Evolutionary conservation across 2,888 invertebrate species (phyloP), one percentile per base, ranked within the genome.

Genomic region (Megastigmus dorsalis): DNA sequence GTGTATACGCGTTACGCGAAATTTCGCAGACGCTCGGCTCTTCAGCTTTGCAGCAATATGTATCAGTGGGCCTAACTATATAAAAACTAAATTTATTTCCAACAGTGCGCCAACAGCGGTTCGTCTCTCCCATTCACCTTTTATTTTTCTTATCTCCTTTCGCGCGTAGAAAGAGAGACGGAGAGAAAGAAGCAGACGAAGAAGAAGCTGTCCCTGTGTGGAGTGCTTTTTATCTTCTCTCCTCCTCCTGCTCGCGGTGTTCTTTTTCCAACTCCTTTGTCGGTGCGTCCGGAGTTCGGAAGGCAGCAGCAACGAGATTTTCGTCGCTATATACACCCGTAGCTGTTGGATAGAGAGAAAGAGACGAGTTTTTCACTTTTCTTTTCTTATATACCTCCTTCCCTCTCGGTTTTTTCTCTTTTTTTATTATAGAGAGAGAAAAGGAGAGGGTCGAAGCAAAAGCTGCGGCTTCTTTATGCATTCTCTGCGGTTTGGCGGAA

Each of bases 381-480:
- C 36, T 52, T 36, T 48, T n/a, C 48, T 65, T 20, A 15, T n/a
- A n/a, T n/a, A n/a, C n/a, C n/a, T n/a, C n/a, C n/a, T n/a, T n/a
- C n/a, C n/a, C n/a, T n/a, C n/a, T 13, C 6, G 7, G 18, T 41
- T 57, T 59, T 9, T 18, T 38, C 36, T n/a, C 48, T 48, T 62
- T 48, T 23, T 43, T 41, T 26, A 3, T n/a, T 18, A 6, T n/a
- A 3, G n/a, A 20, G 10, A 13, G 5, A 3, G n/a, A 20, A 4
- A 13, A 1, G 6, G 30, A n/a, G 52, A 28, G 23, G n/a, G 1
- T 65, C 33, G 26, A 26, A 45, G n/a, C n/a, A n/a, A n/a, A n/a
- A n/a, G n/a, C n/a, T n/a, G n/a, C n/a, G 67, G 57, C 74, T 45
- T 73, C 55, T 65, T n/a, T 52, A 38, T 71, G 70, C 70, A 70